A percentile compares a stretch with the other conserved stretches of the same genome.
Evolutionary conservation across 1,140 invertebrate species (phyloP).

Genomic region (Pararge aegeria): DNA sequence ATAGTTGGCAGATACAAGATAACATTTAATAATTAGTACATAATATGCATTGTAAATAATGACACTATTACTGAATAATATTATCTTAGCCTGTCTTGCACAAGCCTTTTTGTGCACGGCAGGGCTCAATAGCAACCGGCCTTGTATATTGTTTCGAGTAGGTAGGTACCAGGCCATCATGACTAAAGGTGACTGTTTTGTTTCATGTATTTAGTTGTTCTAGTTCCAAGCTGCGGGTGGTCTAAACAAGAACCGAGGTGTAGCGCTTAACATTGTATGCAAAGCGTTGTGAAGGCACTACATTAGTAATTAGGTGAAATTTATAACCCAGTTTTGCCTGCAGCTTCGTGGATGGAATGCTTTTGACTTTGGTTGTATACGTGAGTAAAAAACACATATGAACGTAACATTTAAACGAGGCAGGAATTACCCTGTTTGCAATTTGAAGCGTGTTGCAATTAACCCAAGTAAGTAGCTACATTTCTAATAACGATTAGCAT

Average conservation of each 20-base stretch:
- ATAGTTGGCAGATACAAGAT: too few relatives aligned
- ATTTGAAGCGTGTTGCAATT: constrained; percentile 7
- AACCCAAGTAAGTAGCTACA: constrained; percentile 1
- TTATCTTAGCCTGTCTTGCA: too few relatives aligned
- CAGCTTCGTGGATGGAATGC: not conserved
- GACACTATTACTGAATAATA: too few relatives aligned
- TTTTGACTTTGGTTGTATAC: not conserved
- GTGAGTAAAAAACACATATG: too few relatives aligned
- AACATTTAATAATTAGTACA: not conserved
- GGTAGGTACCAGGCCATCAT: not conserved
- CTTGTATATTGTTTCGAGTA: not conserved
- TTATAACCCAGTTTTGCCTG: constrained; percentile 1
- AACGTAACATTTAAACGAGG: not conserved
- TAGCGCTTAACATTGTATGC: constrained; percentile 22
- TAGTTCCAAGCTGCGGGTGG: constrained; percentile 20
- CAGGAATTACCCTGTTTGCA: not conserved
- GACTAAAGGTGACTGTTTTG: constrained; percentile 1
- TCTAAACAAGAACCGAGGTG: constrained; percentile 10
- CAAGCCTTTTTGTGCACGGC: too few relatives aligned
- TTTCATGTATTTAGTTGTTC: constrained; percentile 8
- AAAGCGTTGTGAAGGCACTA: constrained; percentile 20
- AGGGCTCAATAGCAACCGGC: not conserved
- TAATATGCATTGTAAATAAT: not conserved
- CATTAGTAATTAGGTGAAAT: constrained; percentile 24
- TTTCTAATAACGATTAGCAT: constrained; percentile 26